Conservation (phyloP, 2,888 invertebrate genomes). For the Caenorhabditis wallacei region DNA sequence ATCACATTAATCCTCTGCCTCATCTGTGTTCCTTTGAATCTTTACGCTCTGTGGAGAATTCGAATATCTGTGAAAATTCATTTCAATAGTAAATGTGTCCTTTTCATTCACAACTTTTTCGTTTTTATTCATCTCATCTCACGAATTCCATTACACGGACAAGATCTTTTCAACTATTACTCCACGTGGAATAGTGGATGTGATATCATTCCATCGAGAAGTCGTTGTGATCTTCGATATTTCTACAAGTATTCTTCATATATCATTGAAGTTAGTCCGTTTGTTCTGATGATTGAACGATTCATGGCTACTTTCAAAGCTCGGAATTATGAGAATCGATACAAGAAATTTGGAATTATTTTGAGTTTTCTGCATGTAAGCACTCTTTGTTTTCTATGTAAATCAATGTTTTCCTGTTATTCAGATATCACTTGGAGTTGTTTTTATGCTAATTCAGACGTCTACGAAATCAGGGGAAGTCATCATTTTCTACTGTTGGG, state of each 20-base stretch:
- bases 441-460: constrained; percentile 21
- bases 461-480: constrained; percentile 2
- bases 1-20: constrained; percentile 22
- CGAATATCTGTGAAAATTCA: constrained; percentile 34
- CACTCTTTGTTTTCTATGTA: no score
- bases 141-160: constrained; percentile 45
- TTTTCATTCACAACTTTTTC: constrained; percentile 35
- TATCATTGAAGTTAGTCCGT: constrained; percentile 37
- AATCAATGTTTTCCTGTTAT: background rate
- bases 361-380: constrained; percentile 22
- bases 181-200: constrained; percentile 33
- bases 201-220: constrained; percentile 46
- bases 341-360: constrained; percentile 23
- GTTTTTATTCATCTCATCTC: constrained; percentile 31
- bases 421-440: constrained; percentile 13
- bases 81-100: constrained; percentile 53
- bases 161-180: constrained; percentile 50
- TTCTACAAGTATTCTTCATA: constrained; percentile 37
- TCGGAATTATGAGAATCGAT: constrained; percentile 37
- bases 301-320: constrained; percentile 44
- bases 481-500: constrained; percentile 50
- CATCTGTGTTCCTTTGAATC: constrained; percentile 17
- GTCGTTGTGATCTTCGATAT: constrained; percentile 32
- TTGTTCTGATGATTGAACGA: constrained; percentile 43
- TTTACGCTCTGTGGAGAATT: constrained; percentile 26